Evolutionary conservation across 2,888 invertebrate species (phyloP).

Genomic region (Melieria omissa): DNA sequence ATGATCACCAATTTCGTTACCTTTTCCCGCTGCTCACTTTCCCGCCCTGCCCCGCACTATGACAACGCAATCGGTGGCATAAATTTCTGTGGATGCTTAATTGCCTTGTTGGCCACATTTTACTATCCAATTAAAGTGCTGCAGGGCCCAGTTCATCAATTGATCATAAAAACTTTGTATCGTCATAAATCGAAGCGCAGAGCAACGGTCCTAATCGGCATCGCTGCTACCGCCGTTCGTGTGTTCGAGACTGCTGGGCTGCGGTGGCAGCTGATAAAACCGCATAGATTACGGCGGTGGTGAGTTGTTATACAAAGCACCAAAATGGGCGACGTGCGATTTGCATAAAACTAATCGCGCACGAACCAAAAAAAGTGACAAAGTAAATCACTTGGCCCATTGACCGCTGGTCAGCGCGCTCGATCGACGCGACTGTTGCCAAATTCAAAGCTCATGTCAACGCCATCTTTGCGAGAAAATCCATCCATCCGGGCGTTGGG

Average conservation of each 20-base stretch:
- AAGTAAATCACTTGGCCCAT: constrained; percentile 34
- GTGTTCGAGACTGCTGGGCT: not conserved
- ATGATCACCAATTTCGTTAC: not conserved
- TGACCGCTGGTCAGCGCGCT: not conserved
- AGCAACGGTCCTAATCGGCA: not conserved
- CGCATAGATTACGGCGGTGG: not conserved
- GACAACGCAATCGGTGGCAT: too few relatives aligned
- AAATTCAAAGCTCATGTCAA: not conserved
- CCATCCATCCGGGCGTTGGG: too few relatives aligned
- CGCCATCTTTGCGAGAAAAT: not conserved
- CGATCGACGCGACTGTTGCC: not conserved
- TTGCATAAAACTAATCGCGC: constrained; percentile 29
- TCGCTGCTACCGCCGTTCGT: not conserved
- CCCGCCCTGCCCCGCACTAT: not conserved
- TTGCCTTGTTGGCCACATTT: too few relatives aligned
- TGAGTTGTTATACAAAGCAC: not conserved
- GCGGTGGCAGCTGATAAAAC: not conserved
- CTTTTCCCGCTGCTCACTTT: too few relatives aligned
- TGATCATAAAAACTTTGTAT: constrained; percentile 4
- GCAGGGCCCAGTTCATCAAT: constrained; percentile 8
- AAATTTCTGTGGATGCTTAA: too few relatives aligned
- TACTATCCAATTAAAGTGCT: too few relatives aligned
- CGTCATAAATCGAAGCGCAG: not conserved
- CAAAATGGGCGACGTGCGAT: constrained; percentile 33
- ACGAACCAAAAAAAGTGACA: constrained; percentile 19